Conservation (phyloP, 2,113 vertebrate genomes). For the Talpa occidentalis region DNA sequence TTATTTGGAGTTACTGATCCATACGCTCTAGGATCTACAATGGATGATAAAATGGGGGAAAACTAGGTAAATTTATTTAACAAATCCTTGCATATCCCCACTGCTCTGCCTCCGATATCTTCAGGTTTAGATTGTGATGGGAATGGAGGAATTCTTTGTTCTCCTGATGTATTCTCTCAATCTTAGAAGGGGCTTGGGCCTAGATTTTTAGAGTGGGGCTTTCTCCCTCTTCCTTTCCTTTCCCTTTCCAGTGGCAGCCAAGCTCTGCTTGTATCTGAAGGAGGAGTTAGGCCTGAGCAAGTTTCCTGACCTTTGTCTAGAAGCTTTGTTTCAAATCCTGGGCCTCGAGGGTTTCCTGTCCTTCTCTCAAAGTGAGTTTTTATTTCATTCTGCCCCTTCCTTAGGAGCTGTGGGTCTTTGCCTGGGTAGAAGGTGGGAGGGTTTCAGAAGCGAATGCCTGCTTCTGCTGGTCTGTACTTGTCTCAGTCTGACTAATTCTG, state of each 20-base stretch:
- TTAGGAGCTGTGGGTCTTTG: neutral
- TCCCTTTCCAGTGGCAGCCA: neutral
- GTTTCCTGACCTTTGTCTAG: neutral
- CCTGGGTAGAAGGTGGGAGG: neutral
- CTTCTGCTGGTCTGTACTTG: neutral
- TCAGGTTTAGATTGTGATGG: neutral
- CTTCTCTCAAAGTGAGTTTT: neutral
- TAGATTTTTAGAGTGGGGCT: neutral
- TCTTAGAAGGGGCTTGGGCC: neutral
- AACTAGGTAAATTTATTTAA: conserved; percentile 5
- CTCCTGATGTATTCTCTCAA: neutral
- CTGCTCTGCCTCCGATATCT: neutral
- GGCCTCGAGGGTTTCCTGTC: neutral
- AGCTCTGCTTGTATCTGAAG: neutral
- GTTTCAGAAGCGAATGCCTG: neutral
- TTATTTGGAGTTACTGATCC: conserved; percentile 21
- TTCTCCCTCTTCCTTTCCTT: neutral
- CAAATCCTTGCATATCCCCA: neutral
- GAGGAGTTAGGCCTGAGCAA: neutral
- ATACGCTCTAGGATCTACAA: neutral
- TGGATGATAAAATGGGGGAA: neutral
- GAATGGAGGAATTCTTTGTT: neutral
- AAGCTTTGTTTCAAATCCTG: neutral
- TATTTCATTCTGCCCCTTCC: neutral
- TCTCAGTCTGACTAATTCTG: neutral